These are phyloP conservation scores for Bombus sibiricus DNA, from an alignment of 1,140 invertebrate species.

Conservation along the genomic window DNA sequence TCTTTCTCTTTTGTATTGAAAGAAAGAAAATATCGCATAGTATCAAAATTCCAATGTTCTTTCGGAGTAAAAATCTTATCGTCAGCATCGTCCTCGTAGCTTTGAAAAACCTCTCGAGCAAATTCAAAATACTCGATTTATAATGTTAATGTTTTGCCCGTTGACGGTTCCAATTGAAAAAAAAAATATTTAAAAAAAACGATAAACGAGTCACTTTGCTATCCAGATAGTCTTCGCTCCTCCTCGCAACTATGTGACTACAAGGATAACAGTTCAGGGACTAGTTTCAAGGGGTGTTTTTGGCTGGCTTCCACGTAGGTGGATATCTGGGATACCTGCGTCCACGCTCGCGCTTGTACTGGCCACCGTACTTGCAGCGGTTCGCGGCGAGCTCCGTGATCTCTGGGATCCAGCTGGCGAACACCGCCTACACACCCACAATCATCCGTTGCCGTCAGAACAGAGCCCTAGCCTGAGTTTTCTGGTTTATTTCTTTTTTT, in stretches of 20 bases:
- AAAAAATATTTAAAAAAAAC: neutral
- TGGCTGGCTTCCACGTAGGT: slow-evolving; percentile 75
- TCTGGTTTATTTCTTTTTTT: slow-evolving; percentile 52
- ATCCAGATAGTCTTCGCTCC: slow-evolving; percentile 74
- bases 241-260: slow-evolving; percentile 75
- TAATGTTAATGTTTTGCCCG: neutral
- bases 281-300: slow-evolving; percentile 61
- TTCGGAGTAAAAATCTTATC: neutral
- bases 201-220: slow-evolving; percentile 66
- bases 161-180: neutral
- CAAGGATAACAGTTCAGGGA: slow-evolving; percentile 60
- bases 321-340: slow-evolving; percentile 91
- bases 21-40: too few relatives aligned
- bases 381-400: slow-evolving; percentile 99
- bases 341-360: slow-evolving; percentile 98
- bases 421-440: slow-evolving; percentile 94
- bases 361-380: slow-evolving; percentile 98
- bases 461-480: slow-evolving; percentile 71
- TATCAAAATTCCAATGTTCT: neutral
- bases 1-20: too few relatives aligned
- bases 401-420: slow-evolving; percentile 99
- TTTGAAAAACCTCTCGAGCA: neutral
- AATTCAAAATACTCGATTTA: too few relatives aligned
- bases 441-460: slow-evolving; percentile 82
- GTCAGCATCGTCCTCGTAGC: too few relatives aligned